Evolutionary conservation across 2,888 invertebrate genomes (phyloP), one percentile per base, ranked within the genome.

Genomic region (Hyles lineata): DNA sequence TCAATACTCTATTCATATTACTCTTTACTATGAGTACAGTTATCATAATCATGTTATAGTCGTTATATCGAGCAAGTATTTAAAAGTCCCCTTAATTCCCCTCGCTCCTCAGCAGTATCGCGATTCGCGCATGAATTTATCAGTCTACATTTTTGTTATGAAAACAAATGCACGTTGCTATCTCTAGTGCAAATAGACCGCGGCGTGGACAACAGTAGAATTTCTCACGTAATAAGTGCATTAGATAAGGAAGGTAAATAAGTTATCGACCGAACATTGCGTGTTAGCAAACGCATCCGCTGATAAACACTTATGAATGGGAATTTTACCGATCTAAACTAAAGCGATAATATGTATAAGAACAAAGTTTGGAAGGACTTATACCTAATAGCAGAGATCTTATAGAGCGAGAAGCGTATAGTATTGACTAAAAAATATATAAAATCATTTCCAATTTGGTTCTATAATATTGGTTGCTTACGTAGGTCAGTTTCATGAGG

Each of bases 201-300:
- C 21, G 52, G 52, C 50, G 9, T 35, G 32, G 23, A 35, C 17
- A 43, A 52, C 25, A 25, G 9, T 71, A 61, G 50, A 29, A 71
- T 4, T 32, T 63, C 50, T n/a, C 72, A 73, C 72, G 72, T 25
- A 29, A 58, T 70, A 55, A 71, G 25, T 73, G 71, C 69, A 72
- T 58, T 74, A 74, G 79, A 78, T 78, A 76, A 76, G 21, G 58
- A 74, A 78, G 72, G 75, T 74, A 73, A 78, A 76, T 71, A 74
- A 52, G 69, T 72, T 81, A 79, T 76, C 76, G 19, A 71, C 58
- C n/a, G 70, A 63, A 76, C 70, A 35, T 35, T 55, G 55, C 21
- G 50, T 69, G 25, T 69, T 71, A 21, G 67, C 55, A 70, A 61
- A 35, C 7, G 70, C 70, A 61, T 43, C 69, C 67, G 50, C 67